phyloP scores from a whole-genome alignment of 2,888 invertebrate species.

The Noctua janthina region DNA sequence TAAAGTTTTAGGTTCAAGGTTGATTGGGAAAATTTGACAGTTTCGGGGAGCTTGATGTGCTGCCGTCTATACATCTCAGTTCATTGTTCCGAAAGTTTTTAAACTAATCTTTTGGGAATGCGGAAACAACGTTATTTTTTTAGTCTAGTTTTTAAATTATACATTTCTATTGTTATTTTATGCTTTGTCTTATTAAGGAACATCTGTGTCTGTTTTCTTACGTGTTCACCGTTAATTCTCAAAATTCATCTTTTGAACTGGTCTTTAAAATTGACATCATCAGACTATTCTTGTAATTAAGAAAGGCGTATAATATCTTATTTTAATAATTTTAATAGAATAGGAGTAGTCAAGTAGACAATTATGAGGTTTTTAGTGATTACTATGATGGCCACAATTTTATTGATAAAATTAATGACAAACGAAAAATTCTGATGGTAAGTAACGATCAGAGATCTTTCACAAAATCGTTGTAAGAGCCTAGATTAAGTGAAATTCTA shows the following conservation, averaged over 20 bases:
- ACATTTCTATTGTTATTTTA: conserved; percentile 3
- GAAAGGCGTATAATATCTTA: background rate
- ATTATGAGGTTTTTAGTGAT: background rate
- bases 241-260: background rate
- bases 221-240: background rate
- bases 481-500: no score
- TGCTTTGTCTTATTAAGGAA: background rate
- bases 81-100: conserved; percentile 38
- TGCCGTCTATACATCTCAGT: background rate
- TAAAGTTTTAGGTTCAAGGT: no score
- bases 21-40: no score
- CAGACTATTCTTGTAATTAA: background rate
- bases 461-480: background rate
- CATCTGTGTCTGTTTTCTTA: background rate
- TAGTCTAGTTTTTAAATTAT: background rate
- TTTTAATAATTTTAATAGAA: background rate
- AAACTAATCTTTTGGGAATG: conserved; percentile 35
- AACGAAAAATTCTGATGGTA: no score
- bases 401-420: no score
- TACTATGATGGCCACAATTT: background rate
- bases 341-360: background rate
- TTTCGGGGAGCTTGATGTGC: no score
- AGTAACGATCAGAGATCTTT: background rate
- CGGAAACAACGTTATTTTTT: conserved; percentile 6
- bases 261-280: background rate